Conservation (phyloP, 2,113 vertebrate species). For the Scopus umbretta region DNA sequence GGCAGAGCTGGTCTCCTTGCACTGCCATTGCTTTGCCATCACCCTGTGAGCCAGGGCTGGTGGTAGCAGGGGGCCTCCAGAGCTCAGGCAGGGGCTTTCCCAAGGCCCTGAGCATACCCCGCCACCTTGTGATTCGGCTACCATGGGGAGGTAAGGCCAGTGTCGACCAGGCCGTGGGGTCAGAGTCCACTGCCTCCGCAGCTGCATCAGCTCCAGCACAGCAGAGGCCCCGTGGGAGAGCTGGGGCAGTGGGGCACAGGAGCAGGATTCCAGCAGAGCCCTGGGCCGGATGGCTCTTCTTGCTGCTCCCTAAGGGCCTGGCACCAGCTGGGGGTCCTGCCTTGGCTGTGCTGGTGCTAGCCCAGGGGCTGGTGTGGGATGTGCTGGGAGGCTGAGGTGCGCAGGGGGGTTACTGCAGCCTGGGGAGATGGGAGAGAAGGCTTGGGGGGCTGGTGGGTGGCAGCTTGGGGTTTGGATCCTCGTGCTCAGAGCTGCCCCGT, state of each 20-base stretch:
- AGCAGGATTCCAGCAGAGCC: background rate
- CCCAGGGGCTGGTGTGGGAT: background rate
- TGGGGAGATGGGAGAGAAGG: background rate
- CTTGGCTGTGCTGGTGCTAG: accelerated
- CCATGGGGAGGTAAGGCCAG: no score
- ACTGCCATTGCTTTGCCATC: background rate
- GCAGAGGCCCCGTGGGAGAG: background rate
- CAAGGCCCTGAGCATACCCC: background rate
- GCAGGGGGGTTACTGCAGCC: background rate
- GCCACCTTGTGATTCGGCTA: no score
- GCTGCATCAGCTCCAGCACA: background rate
- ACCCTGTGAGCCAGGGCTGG: background rate
- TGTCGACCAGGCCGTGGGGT: background rate
- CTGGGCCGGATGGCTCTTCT: background rate
- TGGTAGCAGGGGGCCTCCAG: accelerated
- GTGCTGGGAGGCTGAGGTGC: background rate
- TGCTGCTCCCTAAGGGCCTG: background rate
- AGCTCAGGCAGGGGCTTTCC: background rate
- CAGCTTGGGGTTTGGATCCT: background rate
- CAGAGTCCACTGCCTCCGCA: background rate
- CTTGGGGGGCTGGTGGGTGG: no score
- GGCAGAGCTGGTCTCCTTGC: background rate
- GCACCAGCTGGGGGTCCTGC: background rate
- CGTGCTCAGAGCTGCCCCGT: background rate
- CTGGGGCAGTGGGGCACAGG: background rate